Evolutionary conservation across 2,797 vertebrate genomes (phyloP), one percentile per base, ranked within the genome.

Genomic region (Cichlasoma orientale): DNA sequence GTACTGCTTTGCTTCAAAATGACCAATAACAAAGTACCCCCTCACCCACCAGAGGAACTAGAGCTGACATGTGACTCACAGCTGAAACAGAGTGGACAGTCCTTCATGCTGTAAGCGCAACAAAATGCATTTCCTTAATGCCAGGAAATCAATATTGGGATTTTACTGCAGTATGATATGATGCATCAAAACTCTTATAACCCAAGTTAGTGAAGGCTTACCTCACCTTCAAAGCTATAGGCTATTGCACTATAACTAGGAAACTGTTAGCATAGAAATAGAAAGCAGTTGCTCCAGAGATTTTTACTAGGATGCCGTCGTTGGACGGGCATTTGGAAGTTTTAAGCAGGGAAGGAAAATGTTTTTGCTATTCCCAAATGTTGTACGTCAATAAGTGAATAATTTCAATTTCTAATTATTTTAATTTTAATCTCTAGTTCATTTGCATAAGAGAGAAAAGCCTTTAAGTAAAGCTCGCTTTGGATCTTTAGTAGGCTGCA

Each of bases 1-100:
- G 47, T 55, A 88, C 82, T 88, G 50, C 79, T 84, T 83, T 53
- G 90, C 84, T 92, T 89, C 82, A 86, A 91, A 92, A 92, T 91
- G 90, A 91, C 90, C 91, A 91, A 92, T 92, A 89, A 87, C 90
- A 80, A 90, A 87, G 88, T 84, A 77, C 59, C 84, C 86, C 25
- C 83, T 84, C 84, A 83, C 86, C 77, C 89, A 10, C 9, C 36
- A 36, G 11, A 36, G 10, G 77, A 79, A 6, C 86, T 41, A 29
- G 23, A 91, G 90, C 90, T 90, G 91, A 88, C 78, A 89, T 86
- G 89, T 90, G 85, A 89, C 82, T 92, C 74, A 14, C 72, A 74
- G 86, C 80, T 88, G 82, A 89, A 86, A 86, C 56, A 70, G 80
- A 75, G 75, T 50, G 74, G 86, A 69, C 16, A 27, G 87, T 80